Conservation (phyloP, 2,797 vertebrate genomes). For the Delichon dasypus region DNA sequence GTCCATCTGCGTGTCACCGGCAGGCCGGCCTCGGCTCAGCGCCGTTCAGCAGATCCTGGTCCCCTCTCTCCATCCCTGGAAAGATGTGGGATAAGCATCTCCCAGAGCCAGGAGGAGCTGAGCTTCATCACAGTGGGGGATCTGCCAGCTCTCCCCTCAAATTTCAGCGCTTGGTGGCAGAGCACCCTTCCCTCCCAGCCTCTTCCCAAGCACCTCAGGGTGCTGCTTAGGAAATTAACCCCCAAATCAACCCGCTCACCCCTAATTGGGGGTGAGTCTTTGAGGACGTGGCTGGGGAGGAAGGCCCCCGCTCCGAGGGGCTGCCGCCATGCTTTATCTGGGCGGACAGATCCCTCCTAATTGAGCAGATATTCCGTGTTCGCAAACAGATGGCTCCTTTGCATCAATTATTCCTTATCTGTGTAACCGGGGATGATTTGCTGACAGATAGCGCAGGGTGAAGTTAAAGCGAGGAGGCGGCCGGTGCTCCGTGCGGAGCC, state of each 20-base stretch:
- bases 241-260: conserved; percentile 56
- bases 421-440: conserved; percentile 73
- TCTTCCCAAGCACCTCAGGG: neutral
- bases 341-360: conserved; percentile 74
- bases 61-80: neutral
- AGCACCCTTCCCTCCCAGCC: neutral
- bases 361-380: conserved; percentile 74
- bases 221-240: conserved; percentile 53
- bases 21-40: neutral
- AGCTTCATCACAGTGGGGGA: neutral
- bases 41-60: fast-evolving
- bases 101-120: neutral
- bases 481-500: neutral
- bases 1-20: fast-evolving
- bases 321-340: conserved; percentile 61
- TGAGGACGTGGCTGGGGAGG: conserved; percentile 65
- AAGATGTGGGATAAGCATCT: neutral
- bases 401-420: conserved; percentile 81
- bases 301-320: neutral
- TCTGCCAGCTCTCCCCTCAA: neutral
- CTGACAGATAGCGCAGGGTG: conserved; percentile 71
- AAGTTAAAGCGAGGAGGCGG: conserved; percentile 38
- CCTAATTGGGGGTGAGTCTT: conserved; percentile 77
- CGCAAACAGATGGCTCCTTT: conserved; percentile 78
- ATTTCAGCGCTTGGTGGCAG: neutral